Evolutionary conservation across 1,140 invertebrate species (phyloP).

Genomic region (Neodiprion fabricii): DNA sequence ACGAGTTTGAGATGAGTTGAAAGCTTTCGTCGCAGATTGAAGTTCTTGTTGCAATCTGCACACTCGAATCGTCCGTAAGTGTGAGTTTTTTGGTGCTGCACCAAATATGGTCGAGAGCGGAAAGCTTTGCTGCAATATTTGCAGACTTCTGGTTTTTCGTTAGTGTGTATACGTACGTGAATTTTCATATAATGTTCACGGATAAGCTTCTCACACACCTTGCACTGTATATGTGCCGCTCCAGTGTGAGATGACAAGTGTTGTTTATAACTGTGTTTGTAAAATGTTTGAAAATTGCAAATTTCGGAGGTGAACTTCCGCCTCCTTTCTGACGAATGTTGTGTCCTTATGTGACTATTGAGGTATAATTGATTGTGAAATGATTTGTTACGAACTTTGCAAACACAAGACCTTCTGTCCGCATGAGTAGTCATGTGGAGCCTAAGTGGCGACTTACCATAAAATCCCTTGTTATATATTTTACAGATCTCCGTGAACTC

Average conservation of each 20-base stretch:
- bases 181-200: slow-evolving; percentile 63
- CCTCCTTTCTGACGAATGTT: slow-evolving; percentile 29
- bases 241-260: slow-evolving; percentile 63
- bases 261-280: slow-evolving; percentile 50
- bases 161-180: slow-evolving; percentile 78
- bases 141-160: slow-evolving; percentile 68
- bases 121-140: slow-evolving; percentile 72
- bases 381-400: slow-evolving; percentile 60
- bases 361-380: slow-evolving; percentile 50
- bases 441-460: slow-evolving; percentile 62
- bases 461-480: slow-evolving; percentile 77
- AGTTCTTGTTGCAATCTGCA: slow-evolving; percentile 62
- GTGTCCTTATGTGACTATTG: slow-evolving; percentile 43
- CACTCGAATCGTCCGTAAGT: slow-evolving; percentile 56
- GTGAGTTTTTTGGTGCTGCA: slow-evolving; percentile 52
- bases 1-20: slow-evolving; percentile 44
- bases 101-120: slow-evolving; percentile 69
- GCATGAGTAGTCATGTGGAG: slow-evolving; percentile 46
- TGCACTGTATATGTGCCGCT: slow-evolving; percentile 64
- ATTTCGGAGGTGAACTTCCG: slow-evolving; percentile 42
- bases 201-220: slow-evolving; percentile 64
- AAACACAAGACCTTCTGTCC: slow-evolving; percentile 43
- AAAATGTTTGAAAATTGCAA: slow-evolving; percentile 44
- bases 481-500: slow-evolving; percentile 62
- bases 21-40: slow-evolving; percentile 64